Evolutionary conservation across 2,797 vertebrate species (phyloP).

Genomic region (Manis pentadactyla): DNA sequence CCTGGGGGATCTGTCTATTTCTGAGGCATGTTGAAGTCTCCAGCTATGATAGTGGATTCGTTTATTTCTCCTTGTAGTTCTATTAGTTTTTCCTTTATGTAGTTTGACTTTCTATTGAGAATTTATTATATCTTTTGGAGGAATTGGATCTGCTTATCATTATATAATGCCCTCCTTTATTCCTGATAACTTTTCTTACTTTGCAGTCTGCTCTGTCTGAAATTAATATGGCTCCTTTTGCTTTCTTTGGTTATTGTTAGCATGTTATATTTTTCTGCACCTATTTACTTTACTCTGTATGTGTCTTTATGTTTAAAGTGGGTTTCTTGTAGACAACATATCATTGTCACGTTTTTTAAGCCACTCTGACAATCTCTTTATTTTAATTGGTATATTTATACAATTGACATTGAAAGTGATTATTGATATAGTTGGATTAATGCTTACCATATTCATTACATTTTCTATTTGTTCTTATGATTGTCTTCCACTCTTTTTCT

Average conservation of each 20-base stretch:
- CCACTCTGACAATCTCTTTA: neutral
- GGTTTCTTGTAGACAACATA: neutral
- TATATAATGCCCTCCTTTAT: neutral
- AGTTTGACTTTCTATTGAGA: neutral
- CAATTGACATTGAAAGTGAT: neutral
- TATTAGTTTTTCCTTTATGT: neutral
- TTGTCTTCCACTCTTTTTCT: neutral
- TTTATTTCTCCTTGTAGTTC: neutral
- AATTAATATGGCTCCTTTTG: neutral
- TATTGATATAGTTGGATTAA: neutral
- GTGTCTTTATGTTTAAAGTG: neutral
- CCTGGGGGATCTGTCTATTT: neutral
- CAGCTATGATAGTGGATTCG: neutral
- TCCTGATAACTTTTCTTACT: neutral
- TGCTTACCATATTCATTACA: neutral
- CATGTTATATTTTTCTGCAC: neutral
- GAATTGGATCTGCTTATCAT: neutral
- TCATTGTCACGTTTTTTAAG: neutral
- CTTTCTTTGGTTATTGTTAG: neutral
- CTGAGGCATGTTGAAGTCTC: neutral
- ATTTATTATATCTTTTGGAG: neutral
- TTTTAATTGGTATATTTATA: neutral
- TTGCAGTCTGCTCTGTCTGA: neutral
- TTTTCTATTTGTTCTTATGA: neutral
- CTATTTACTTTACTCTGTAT: neutral